Evolutionary conservation across 1,140 invertebrate genomes (phyloP), one percentile per base, ranked within the genome.

Genomic region (Calephelis nemesis): DNA sequence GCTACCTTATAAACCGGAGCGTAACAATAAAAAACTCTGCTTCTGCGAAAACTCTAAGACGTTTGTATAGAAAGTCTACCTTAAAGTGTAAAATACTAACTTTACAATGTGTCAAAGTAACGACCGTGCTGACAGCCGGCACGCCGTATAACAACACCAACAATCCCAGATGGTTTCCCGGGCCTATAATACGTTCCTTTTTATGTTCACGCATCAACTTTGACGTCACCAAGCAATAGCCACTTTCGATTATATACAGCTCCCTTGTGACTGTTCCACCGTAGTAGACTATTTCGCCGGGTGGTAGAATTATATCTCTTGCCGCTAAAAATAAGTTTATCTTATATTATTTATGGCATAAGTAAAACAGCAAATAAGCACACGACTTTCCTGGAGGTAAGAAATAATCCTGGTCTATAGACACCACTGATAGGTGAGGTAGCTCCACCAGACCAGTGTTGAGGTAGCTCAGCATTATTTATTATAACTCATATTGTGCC

Each of bases 41-140:
- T 7, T 9, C 42, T 45, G 42, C 42, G 42, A 9, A 45, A 45
- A 45, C 42, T 30, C 30, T 45, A 45, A 45, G 42, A 45, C 42
- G 42, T 45, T 45, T 45, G 42, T 9, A 7, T 45, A 3, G 8
- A 9, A 45, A 45, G 7, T 7, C 42, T 7, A 45, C 42, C 42
- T 45, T 9, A 7, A 45, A 45, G 3, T 45, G 8, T 7, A 45
- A 45, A 7, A 45, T 30, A 72, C 75, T 70, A 82, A 91, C 88
- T 77, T 90, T 91, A 73, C 88, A 91, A 84, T 92, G 89, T 60
- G 89, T 92, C 65, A 90, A 72, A 42, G 89, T 92, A 64, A 89
- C 78, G 12, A 89, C 84, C 50, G 87, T 88, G 67, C 77, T 85
- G 47, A 85, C 77, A 70, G 87, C 85, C 13, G 87, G 88, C 63